These are phyloP conservation scores for Eurytoma californica DNA, from an alignment of 2,888 invertebrate genomes.

Conservation along the genomic window DNA sequence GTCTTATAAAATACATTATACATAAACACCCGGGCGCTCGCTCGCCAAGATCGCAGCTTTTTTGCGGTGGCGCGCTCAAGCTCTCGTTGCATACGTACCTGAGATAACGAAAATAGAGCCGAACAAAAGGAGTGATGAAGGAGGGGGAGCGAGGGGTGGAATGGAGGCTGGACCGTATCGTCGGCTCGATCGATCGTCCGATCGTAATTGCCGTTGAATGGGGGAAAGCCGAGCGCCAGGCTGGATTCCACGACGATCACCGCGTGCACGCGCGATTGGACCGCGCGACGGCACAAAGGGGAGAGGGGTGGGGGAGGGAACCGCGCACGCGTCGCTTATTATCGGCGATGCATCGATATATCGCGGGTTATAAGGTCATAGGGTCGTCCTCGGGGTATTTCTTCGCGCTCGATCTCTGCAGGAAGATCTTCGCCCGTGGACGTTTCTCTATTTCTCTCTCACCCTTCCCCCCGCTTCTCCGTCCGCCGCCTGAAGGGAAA, in stretches of 20 bases:
- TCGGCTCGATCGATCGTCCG: slow-evolving; percentile 26
- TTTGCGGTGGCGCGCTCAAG: slow-evolving; percentile 2
- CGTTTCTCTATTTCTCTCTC: too few relatives aligned
- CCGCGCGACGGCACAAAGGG: neutral
- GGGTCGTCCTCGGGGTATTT: slow-evolving; percentile 19
- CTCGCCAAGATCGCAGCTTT: slow-evolving; percentile 5
- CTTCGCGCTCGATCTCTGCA: too few relatives aligned
- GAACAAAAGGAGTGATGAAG: slow-evolving; percentile 42
- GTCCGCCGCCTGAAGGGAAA: too few relatives aligned
- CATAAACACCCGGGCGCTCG: neutral
- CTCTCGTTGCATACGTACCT: neutral
- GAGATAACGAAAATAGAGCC: slow-evolving; percentile 7
- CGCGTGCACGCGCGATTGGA: neutral
- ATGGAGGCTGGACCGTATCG: neutral
- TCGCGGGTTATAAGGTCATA: slow-evolving; percentile 48
- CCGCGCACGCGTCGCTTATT: slow-evolving; percentile 8
- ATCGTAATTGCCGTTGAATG: slow-evolving; percentile 47
- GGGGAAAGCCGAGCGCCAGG: slow-evolving; percentile 24
- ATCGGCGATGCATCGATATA: slow-evolving; percentile 44
- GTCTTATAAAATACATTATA: slow-evolving; percentile 10
- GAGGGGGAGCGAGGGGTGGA: neutral
- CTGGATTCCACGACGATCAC: neutral
- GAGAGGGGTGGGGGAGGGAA: neutral
- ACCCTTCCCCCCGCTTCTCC: too few relatives aligned
- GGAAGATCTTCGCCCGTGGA: too few relatives aligned